Base-by-base conservation (phyloP, 2,113 vertebrate species). In the Rana temporaria region DNA sequence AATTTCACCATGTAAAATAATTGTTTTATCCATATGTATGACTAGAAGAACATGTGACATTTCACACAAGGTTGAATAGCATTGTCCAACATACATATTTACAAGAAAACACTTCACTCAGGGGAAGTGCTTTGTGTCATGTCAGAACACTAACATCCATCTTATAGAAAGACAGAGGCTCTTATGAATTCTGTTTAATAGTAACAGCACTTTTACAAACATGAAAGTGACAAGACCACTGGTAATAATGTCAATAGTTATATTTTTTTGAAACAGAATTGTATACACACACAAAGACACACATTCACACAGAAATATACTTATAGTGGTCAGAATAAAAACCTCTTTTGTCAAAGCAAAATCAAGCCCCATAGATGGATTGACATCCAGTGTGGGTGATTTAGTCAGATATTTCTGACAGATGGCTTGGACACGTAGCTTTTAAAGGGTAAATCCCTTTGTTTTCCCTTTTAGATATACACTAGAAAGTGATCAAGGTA, bases 71-170 rank as follows among this genome's bases (percentile, higher is more conserved):
- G 20, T 12, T 69, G 34, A 69, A 69, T 48, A 19, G n/a, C 16
- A 68, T 68, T 68, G 34, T 68, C 19, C 66, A 38, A 69, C 34
- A 69, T 69, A 69, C 38, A 69, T 48, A 69, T 69, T 69, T 69
- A 69, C 66, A 67, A 38, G 66, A 5, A 42, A 69, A 20, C 7
- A 38, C 32, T 48, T 48, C 32, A 69, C 32, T 69, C 32, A 69
- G 48, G 66, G 38, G 32, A n/a, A 69, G 4, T 69, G 32, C 34
- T 69, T 38, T 69, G 34, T 69, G 66, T 20, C 66, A 69, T 34
- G 32, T 34, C 15, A 18, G 18, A 38, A 67, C 18, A 42, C 16
- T 48, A 69, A 48, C 17, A 69, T 48, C 66, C 66, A 65, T 65
- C 63, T 17, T 32, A 32, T 32, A 14, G 15, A 65, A 65, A 32